Base-by-base conservation (phyloP, 2,888 invertebrate genomes). In the Eudemis profundana region DNA sequence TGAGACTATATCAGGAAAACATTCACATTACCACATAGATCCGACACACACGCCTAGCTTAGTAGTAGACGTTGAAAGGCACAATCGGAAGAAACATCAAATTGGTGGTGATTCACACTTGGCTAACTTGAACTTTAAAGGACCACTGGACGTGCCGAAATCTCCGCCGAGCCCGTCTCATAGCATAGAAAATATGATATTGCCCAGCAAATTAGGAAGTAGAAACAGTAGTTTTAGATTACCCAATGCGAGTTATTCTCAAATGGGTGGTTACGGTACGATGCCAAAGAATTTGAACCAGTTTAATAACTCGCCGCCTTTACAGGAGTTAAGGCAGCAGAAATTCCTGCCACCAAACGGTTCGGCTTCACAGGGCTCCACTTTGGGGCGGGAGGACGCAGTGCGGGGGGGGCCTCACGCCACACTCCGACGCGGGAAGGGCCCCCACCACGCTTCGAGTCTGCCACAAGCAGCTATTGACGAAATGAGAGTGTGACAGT, bases 401-500 rank as follows among this genome's bases (percentile, higher is more conserved):
- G 64, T 76, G 47, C 78, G 83, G 63, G 81, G 79, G 36, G 87
- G 82, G 59, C 84, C 89, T 53, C 93, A 93, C 71, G 90, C 88
- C 50, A 90, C 86, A 64, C 81, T 92, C 5, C 84, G 90, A 38
- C 81, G 90, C 70, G 89, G 89, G 14, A 91, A 88, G 67, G 72
- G 78, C 76, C 90, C 86, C 80, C 91, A 86, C 65, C 93, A 93
- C 67, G 90, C 92, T 67, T 93, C 94, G 79, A 93, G 93, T 83
- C 94, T 96, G 84, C 96, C 96, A 56, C 96, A 96, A 84, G 96
- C 96, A 72, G 96, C 96, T 69, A 96, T 97, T 90, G 96, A 96
- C 85, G 97, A 97, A 92, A 97, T 97, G 97, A 93, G 97, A 88
- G 97, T 97, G 95, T 97, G 97, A 97, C 96, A 84, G 74, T 84